Base-by-base conservation (phyloP, 2,113 vertebrate species). In the Anhinga anhinga region DNA sequence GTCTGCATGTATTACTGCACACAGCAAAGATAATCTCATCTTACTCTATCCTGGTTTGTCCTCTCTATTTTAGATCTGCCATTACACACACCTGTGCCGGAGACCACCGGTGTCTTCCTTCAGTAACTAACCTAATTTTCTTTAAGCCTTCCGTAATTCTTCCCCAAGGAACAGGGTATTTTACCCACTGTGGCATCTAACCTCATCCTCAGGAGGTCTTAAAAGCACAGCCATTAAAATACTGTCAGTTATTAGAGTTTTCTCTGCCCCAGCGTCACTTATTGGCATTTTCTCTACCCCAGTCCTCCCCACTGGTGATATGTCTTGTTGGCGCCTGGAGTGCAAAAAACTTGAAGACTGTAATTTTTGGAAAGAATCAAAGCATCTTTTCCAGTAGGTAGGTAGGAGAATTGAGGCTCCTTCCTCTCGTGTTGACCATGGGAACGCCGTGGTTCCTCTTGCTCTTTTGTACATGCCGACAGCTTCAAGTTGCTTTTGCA, bases 361-460 rank as follows among this genome's bases (percentile, higher is more conserved):
- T 47, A 56, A 58, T 93, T 77, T 91, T 63, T 73, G 29, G n/a
- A 21, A 86, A 83, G 32, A 29, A 32, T n/a, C 32, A 21, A 30
- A 81, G 30, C 1, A 0, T 50, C 47, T 71, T 86, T 88, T 71
- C 19, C 8, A 45, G 44, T 13, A 34, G 49, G 22, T 30, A 49
- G 3, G 13, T 56, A 45, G 40, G 30, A 66, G 21, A 69, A 36
- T 11, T 49, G 88, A 62, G 53, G 47, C 5, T 1, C 19, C 10
- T 77, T 76, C 91, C 17, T 53, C 72, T 81, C 45, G 58, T 23
- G 61, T 15, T 70, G 55, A 8, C 61, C 10, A 3, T 22, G 2
- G 12, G 36, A 47, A 26, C 3, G 1, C 34, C 1, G 1, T 45
- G 25, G 38, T 71, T 83, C 56, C 27, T 63, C 5, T 0, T 49